Percentiles rank a stretch among this genome's conserved stretches.
phyloP scores from a whole-genome alignment of 1,140 invertebrate species.

The Eumaeus atala region DNA sequence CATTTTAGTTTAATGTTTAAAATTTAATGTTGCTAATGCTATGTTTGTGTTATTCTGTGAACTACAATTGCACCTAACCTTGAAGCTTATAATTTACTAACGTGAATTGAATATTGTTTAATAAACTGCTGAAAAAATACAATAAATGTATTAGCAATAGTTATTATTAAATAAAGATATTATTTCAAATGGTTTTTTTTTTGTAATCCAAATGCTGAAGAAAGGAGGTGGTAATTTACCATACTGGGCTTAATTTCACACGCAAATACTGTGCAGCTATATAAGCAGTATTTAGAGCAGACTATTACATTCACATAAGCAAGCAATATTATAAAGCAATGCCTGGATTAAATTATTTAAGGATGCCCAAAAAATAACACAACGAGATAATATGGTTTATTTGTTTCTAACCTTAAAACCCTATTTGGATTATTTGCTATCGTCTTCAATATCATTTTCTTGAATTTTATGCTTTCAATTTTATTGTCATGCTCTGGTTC shows the following conservation, averaged over 20 bases:
- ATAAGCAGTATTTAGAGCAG: too few species aligned
- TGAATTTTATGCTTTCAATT: conserved; percentile 33
- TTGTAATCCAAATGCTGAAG: background rate
- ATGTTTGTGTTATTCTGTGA: conserved; percentile 34
- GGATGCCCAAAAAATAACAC: too few species aligned
- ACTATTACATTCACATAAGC: too few species aligned
- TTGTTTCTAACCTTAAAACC: conserved; percentile 32
- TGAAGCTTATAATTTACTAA: conserved; percentile 22
- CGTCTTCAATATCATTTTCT: conserved; percentile 55
- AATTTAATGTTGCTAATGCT: conserved; percentile 6
- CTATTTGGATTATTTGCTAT: conserved; percentile 55
- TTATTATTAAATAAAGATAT: conserved; percentile 14
- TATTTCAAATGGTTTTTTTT: conserved; percentile 24
- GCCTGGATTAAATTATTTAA: too few species aligned
- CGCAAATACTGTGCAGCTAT: too few species aligned
- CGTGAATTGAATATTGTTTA: conserved; percentile 30
- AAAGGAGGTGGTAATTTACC: too few species aligned
- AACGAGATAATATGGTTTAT: conserved; percentile 16
- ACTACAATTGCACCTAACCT: conserved; percentile 18
- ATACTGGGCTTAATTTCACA: too few species aligned
- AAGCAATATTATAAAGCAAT: too few species aligned
- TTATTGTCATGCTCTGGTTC: conserved; percentile 20
- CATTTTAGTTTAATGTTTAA: conserved; percentile 24
- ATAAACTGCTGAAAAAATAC: conserved; percentile 41
- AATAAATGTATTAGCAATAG: conserved; percentile 15